These are phyloP conservation scores for Ochropacha duplaris DNA, from an alignment of 2,888 invertebrate species.

Conservation along the genomic window DNA sequence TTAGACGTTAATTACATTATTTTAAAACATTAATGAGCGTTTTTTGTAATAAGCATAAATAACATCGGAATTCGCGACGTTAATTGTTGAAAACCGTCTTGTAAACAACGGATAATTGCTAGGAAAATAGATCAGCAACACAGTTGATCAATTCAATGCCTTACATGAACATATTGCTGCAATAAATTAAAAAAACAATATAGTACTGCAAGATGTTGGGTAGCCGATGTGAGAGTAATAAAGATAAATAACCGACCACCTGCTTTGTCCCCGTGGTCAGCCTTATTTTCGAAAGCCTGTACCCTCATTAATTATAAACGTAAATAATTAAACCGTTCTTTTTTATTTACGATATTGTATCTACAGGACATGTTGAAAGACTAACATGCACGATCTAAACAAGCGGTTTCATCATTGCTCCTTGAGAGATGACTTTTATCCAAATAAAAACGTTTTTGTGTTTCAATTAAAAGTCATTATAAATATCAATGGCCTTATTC, in stretches of 20 bases:
- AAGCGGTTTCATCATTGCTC: no score
- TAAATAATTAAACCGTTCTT: no score
- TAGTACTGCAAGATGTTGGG: slow-evolving; percentile 63
- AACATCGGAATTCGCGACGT: not conserved
- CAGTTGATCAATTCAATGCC: not conserved
- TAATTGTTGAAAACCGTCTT: not conserved
- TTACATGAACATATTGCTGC: slow-evolving; percentile 9
- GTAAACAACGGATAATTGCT: not conserved
- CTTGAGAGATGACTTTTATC: no score
- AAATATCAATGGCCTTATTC: no score
- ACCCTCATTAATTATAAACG: not conserved
- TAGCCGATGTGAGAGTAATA: slow-evolving; percentile 57
- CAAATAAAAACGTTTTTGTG: no score
- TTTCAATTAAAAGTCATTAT: no score
- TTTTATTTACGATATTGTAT: no score
- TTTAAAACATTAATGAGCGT: not conserved
- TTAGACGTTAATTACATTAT: not conserved
- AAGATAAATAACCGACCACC: slow-evolving; percentile 69
- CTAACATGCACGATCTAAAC: no score
- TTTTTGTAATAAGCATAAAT: not conserved
- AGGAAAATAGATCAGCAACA: not conserved
- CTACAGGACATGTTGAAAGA: no score
- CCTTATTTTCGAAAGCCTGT: not conserved
- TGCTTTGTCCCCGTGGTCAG: slow-evolving; percentile 38
- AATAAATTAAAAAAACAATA: slow-evolving; percentile 42